Percentiles rank a stretch among this genome's conserved stretches.
phyloP scores from a whole-genome alignment of 2,113 vertebrate genomes.

The Otis tarda region DNA sequence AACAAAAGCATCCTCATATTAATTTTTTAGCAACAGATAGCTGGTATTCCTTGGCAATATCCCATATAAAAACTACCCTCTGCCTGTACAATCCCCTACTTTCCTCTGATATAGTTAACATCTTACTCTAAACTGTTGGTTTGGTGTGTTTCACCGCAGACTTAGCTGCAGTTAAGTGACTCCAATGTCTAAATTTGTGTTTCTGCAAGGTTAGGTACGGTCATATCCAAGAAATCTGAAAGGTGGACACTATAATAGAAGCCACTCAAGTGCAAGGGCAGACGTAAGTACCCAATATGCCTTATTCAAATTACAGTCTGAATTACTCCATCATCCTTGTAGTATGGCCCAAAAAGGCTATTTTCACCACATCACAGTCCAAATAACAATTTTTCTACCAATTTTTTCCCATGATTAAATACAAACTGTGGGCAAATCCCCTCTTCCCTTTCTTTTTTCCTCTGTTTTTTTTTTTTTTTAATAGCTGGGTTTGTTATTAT shows the following conservation, averaged over 20 bases:
- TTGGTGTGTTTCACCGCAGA: not conserved
- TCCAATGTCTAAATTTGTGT: not conserved
- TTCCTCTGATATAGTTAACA: not conserved
- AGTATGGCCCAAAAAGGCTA: not conserved
- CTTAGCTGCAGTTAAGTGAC: not conserved
- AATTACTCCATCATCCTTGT: not conserved
- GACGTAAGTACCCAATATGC: not conserved
- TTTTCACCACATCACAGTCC: not conserved
- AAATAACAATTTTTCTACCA: not conserved
- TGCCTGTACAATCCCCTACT: not conserved
- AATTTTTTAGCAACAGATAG: not conserved
- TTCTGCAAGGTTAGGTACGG: not conserved
- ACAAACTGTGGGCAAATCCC: not conserved
- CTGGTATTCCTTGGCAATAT: not conserved
- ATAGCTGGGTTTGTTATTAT: not conserved
- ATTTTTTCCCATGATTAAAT: not conserved
- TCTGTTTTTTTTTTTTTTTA: not conserved
- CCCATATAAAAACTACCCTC: not conserved
- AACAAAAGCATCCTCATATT: not conserved
- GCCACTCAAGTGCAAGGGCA: not conserved
- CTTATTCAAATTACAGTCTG: not conserved
- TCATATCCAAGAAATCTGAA: not conserved
- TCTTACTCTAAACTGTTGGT: not conserved
- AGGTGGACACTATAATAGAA: not conserved
- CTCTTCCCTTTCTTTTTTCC: not conserved